Evolutionary conservation across 2,888 invertebrate genomes (phyloP), one percentile per base, ranked within the genome.

Genomic region (Brachyptera putata): DNA sequence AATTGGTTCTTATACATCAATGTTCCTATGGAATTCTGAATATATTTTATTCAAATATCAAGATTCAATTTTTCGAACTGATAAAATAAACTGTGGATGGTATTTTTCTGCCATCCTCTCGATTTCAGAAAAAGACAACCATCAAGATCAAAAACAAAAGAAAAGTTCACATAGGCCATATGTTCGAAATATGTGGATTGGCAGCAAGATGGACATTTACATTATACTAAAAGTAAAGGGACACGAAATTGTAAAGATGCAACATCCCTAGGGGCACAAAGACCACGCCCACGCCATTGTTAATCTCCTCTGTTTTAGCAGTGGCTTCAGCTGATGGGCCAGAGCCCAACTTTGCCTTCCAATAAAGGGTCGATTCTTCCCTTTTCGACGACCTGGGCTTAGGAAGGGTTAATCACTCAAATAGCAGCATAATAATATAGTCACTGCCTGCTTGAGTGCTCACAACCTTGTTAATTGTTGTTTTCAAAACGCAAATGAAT

Each of bases 391-490:
- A n/a, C n/a, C n/a, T n/a, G n/a, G n/a, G n/a, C n/a, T n/a, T n/a
- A n/a, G n/a, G n/a, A n/a, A n/a, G n/a, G 63, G 63, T 63, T 63
- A 63, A 63, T 63, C 63, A 63, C 63, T 57, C 60, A 63, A 63
- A 63, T 63, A 61, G 60, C 63, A 61, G 60, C 43, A 41, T 24
- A 57, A 41, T 14, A 53, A 46, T 46, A 46, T 11, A 22, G 22
- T 46, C 34, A 36, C 18, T 53, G 22, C 21, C 16, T 30, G 36
- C 53, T 53, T 34, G 53, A 53, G 53, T 58, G 46, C 49, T 36
- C 56, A 37, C 41, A 30, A n/a, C n/a, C 50, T 58, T 62, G 59
- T 49, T 61, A 56, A 62, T 62, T 62, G 62, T 61, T 61, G 58
- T 62, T 59, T 62, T 58, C 56, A 49, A 59, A 62, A 59, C 60